Conservation (phyloP, 2,888 invertebrate species). For the Leptinotarsa rubiginosa region DNA sequence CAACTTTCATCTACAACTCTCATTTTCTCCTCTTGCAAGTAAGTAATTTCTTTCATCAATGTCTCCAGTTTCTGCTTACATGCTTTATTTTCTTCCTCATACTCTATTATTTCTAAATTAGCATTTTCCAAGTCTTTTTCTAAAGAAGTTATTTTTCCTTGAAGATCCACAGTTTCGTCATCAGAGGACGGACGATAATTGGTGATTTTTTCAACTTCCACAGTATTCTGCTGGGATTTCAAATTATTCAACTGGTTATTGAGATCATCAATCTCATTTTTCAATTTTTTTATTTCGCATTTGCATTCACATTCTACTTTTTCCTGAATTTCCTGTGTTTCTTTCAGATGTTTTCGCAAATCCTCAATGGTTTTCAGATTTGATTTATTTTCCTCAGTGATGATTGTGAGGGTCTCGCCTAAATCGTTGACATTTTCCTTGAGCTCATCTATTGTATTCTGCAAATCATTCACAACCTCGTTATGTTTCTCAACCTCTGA, state of each 20-base stretch:
- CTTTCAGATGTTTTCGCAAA: conserved; percentile 12
- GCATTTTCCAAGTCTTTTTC: conserved; percentile 31
- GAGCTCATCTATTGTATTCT: conserved; percentile 19
- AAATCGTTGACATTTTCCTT: conserved; percentile 19
- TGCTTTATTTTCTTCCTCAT: conserved; percentile 43
- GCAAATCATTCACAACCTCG: conserved; percentile 19
- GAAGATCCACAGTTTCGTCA: conserved; percentile 22
- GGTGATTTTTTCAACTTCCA: not conserved
- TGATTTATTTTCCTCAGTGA: conserved; percentile 30
- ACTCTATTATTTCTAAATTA: conserved; percentile 38
- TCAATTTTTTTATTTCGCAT: not conserved
- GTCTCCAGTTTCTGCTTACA: conserved; percentile 37
- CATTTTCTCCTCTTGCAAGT: conserved; percentile 33
- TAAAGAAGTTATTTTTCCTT: conserved; percentile 27
- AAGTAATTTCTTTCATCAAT: conserved; percentile 25
- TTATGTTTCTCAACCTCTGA: not conserved
- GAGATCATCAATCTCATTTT: conserved; percentile 20
- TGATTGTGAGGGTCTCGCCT: conserved; percentile 21
- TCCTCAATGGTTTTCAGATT: conserved; percentile 26
- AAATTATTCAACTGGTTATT: not conserved
- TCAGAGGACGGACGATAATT: not conserved
- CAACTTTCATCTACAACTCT: conserved; percentile 29
- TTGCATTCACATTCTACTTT: conserved; percentile 9
- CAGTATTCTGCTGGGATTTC: not conserved
- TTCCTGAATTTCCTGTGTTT: not conserved